Conservation (phyloP, 2,797 vertebrate genomes). For the Tinamus major region DNA sequence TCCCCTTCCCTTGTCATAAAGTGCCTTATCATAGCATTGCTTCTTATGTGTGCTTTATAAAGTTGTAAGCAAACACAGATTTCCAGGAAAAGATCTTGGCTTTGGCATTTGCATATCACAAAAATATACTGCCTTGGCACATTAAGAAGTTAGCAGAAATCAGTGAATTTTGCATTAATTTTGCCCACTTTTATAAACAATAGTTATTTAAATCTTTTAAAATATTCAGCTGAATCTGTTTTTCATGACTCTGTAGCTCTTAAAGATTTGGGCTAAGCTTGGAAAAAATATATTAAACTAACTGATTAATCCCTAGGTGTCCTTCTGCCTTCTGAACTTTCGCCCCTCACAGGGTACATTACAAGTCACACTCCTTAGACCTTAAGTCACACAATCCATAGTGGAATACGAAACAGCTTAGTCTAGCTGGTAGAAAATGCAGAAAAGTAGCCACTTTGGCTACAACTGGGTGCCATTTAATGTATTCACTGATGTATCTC, state of each 20-base stretch:
- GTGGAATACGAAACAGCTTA: not conserved
- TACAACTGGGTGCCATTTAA: not conserved
- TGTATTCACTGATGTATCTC: not conserved
- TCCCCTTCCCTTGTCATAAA: not conserved
- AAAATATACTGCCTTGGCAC: constrained; percentile 47
- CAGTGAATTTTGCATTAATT: constrained; percentile 18
- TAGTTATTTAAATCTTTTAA: constrained; percentile 45
- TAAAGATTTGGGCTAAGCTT: constrained; percentile 20
- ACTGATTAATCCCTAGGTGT: constrained; percentile 1
- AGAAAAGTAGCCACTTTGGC: not conserved
- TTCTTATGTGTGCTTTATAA: constrained; percentile 12
- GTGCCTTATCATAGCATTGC: not conserved
- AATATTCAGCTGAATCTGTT: constrained; percentile 1
- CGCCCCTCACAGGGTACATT: not conserved
- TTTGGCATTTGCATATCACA: constrained; percentile 29
- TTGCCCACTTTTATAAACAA: constrained; percentile 23
- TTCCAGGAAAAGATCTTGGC: constrained; percentile 47
- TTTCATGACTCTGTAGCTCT: not conserved
- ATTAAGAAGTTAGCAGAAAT: constrained; percentile 26
- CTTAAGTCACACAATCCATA: not conserved
- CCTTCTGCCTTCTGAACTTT: not conserved
- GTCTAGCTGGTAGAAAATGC: not conserved
- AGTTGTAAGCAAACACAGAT: constrained; percentile 26
- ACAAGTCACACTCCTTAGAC: not conserved
- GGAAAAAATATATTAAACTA: constrained; percentile 23